phyloP scores from a whole-genome alignment of 2,113 vertebrate genomes.

The Vicugna pacos region DNA sequence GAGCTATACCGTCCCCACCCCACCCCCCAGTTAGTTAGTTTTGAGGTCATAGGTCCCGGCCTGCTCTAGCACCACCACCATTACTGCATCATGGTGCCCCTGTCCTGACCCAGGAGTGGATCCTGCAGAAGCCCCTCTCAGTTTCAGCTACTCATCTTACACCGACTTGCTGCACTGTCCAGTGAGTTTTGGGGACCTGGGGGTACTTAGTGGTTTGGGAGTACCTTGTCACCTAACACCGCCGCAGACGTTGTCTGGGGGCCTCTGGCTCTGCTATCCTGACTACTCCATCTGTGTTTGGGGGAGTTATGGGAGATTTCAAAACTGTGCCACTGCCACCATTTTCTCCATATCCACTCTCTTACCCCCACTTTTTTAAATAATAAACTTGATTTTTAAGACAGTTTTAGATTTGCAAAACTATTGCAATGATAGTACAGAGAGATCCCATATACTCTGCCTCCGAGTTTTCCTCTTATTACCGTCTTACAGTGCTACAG shows the following conservation, averaged over 20 bases:
- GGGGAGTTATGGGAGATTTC: neutral
- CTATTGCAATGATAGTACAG: neutral
- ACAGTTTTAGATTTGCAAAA: neutral
- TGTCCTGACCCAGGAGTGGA: neutral
- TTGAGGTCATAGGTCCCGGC: too few relatives aligned
- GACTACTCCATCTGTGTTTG: neutral
- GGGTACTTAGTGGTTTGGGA: neutral
- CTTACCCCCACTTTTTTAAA: neutral
- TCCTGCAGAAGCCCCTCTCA: neutral
- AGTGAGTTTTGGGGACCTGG: neutral
- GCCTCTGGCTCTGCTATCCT: neutral
- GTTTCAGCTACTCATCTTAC: neutral
- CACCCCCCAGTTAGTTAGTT: neutral
- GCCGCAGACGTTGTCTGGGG: neutral
- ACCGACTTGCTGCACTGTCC: neutral
- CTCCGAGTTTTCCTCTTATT: neutral
- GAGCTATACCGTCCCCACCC: too few relatives aligned
- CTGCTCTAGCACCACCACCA: neutral
- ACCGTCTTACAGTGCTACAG: neutral
- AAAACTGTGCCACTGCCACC: neutral
- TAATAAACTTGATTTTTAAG: neutral
- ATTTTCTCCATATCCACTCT: neutral
- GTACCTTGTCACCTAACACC: too few relatives aligned
- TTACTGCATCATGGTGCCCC: neutral
- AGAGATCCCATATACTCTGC: neutral